Percentiles rank a stretch among this genome's conserved stretches.
These are phyloP conservation scores for Drosophila peninsularis DNA, from an alignment of 2,888 invertebrate species.

Conservation along the genomic window DNA sequence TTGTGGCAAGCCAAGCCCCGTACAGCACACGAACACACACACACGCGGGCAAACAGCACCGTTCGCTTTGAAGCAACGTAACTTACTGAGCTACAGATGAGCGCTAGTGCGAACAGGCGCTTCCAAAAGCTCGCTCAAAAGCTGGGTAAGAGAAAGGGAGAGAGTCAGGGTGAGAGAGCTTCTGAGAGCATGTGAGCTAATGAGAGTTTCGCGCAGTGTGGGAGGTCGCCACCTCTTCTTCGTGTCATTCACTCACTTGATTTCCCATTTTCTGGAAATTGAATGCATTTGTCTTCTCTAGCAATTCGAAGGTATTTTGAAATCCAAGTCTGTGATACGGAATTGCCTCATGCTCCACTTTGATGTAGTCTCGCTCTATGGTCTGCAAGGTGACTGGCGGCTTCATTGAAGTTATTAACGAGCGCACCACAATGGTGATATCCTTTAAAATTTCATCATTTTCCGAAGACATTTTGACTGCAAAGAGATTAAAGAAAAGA, in stretches of 20 bases:
- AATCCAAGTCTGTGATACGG: slow-evolving; percentile 88
- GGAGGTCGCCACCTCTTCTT: slow-evolving; percentile 3
- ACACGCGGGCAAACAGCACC: slow-evolving; percentile 38
- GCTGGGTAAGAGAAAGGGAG: slow-evolving; percentile 14
- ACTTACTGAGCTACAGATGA: slow-evolving; percentile 49
- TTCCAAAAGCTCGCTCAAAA: slow-evolving; percentile 59
- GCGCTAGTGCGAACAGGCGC: slow-evolving; percentile 19
- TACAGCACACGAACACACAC: slow-evolving; percentile 34
- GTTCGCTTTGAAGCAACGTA: slow-evolving; percentile 52
- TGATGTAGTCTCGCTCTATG: slow-evolving; percentile 87
- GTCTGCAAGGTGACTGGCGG: slow-evolving; percentile 74
- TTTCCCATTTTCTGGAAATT: slow-evolving; percentile 80
- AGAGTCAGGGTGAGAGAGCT: not conserved
- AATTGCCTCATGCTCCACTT: slow-evolving; percentile 88
- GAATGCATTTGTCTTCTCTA: slow-evolving; percentile 87
- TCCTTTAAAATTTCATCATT: slow-evolving; percentile 65
- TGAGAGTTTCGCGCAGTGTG: slow-evolving; percentile 27
- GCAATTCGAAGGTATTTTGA: slow-evolving; percentile 86
- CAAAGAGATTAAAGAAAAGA: slow-evolving; percentile 8
- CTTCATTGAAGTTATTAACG: slow-evolving; percentile 81
- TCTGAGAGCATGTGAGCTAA: slow-evolving; percentile 7
- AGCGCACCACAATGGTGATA: slow-evolving; percentile 77
- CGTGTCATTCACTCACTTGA: slow-evolving; percentile 45
- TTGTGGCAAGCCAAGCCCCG: slow-evolving; percentile 61
- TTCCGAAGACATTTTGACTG: slow-evolving; percentile 42